Evolutionary conservation across 2,888 invertebrate species (phyloP), one percentile per base, ranked within the genome.

Genomic region (Amiota minor): DNA sequence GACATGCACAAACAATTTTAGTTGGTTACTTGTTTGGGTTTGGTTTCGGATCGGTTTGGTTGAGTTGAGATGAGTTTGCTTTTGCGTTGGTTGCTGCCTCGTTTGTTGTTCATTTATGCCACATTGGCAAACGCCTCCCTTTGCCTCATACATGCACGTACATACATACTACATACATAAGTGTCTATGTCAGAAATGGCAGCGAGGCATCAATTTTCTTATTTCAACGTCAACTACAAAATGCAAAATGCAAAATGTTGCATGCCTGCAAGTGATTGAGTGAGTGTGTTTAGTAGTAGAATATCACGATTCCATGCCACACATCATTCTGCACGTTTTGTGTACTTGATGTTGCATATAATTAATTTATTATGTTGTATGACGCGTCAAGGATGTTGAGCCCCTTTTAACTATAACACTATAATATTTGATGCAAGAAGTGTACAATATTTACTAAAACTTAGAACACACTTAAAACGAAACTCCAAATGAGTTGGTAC

Each of bases 291-390:
- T n/a, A 50, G 53, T 56, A 70, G 56, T 56, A 56, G 55, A 56
- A 55, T 16, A 70, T 55, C 70, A 70, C 70, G 70, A 70, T 56
- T 70, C 56, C 56, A 45, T 70, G 70, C 70, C 70, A 70, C 70
- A 70, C 70, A 70, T 70, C 70, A 70, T 70, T 68, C 67, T 67
- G 67, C 50, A 49, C 50, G 67, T 50, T 72, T 53, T 73, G 53
- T 73, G 71, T 72, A 75, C 78, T 78, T 82, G 85, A 83, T 83
- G 85, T 83, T 85, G 85, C 85, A 85, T 85, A 82, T 83, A 83
- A 83, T 83, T 83, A 83, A 83, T 85, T 83, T 83, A 83, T 83
- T 83, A 83, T 80, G 83, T 81, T 81, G 83, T 82, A 59, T 20
- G 59, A 47, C 47, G 46, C 20, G 20, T 18, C 11, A 20, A 9